Percentiles rank a stretch among this genome's conserved stretches.
Evolutionary conservation across 2,888 invertebrate genomes (phyloP).

Genomic region (Apamea sordens): DNA sequence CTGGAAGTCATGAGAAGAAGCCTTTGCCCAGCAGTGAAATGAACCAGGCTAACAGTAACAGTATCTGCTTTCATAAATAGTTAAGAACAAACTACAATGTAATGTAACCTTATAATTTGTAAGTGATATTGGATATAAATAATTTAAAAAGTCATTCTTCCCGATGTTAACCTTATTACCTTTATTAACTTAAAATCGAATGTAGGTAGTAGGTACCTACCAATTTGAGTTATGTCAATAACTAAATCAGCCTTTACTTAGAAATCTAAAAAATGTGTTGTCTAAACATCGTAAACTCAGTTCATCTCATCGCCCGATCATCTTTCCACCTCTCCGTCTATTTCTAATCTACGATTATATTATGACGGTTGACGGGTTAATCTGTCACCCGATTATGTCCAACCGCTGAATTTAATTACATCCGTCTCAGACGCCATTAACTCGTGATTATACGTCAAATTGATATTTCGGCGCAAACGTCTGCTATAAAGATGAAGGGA

Average conservation of each 20-base stretch:
- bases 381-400: slow-evolving; percentile 68
- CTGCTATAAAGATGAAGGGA: slow-evolving; percentile 52
- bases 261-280: no score
- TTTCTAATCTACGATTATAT: slow-evolving; percentile 64
- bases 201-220: no score
- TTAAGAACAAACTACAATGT: background rate
- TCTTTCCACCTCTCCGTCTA: slow-evolving; percentile 19
- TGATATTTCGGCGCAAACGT: slow-evolving; percentile 66
- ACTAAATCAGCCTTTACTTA: background rate
- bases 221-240: no score
- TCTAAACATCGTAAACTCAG: no score
- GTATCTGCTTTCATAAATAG: background rate
- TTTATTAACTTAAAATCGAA: no score
- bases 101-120: background rate
- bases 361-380: slow-evolving; percentile 71
- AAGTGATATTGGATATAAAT: no score
- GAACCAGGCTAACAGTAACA: background rate
- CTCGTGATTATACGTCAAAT: slow-evolving; percentile 66
- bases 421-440: slow-evolving; percentile 62
- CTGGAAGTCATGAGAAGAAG: background rate
- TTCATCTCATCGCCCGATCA: slow-evolving; percentile 5
- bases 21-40: background rate
- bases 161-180: no score
- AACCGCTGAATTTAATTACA: slow-evolving; percentile 74
- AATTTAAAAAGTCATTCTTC: no score